Evolutionary conservation across 2,888 invertebrate species (phyloP).

Genomic region (Lingula anatina): DNA sequence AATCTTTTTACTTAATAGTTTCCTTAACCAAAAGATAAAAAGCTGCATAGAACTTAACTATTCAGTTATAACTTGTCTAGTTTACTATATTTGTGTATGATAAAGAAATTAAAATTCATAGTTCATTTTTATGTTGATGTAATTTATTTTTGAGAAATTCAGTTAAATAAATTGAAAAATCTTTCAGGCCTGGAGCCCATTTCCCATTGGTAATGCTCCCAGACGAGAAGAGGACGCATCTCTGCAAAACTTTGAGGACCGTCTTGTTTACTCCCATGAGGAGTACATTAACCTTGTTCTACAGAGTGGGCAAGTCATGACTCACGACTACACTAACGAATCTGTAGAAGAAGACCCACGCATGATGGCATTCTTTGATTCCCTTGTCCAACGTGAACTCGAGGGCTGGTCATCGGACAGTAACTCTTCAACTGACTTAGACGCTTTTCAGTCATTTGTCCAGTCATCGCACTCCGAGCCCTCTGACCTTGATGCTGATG

Average conservation of each 20-base stretch:
- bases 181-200: conserved; percentile 71
- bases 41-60: too few species aligned
- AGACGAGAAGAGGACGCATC: neutral
- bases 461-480: conserved; percentile 21
- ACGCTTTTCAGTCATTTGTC: conserved; percentile 24
- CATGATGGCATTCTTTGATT: conserved; percentile 97
- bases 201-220: conserved; percentile 59
- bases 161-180: too few species aligned
- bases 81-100: too few species aligned
- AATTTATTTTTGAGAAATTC: too few species aligned
- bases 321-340: conserved; percentile 83
- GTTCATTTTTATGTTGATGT: too few species aligned
- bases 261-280: conserved; percentile 55
- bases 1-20: too few species aligned
- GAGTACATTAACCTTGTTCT: conserved; percentile 79
- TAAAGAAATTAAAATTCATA: too few species aligned
- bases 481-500: conserved; percentile 4
- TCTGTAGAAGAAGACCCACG: conserved; percentile 84
- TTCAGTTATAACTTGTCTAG: too few species aligned
- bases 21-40: too few species aligned
- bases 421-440: conserved; percentile 25
- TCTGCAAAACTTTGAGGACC: conserved; percentile 18
- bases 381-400: conserved; percentile 82
- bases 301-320: conserved; percentile 66
- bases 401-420: conserved; percentile 59